These are phyloP conservation scores for Helostoma temminkii DNA, from an alignment of 2,797 vertebrate genomes.

Conservation along the genomic window DNA sequence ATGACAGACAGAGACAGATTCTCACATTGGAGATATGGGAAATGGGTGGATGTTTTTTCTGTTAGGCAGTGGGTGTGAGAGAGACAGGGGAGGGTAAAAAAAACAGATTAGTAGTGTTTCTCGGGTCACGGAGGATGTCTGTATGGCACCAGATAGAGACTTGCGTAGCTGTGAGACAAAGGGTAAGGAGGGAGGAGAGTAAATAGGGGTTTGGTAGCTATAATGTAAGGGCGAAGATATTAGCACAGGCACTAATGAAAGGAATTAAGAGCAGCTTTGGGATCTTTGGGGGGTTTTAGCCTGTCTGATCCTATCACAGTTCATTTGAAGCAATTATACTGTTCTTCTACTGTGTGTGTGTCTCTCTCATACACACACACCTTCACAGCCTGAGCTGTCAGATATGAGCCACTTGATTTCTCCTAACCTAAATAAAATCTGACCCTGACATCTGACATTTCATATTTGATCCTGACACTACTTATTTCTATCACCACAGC, in stretches of 20 bases:
- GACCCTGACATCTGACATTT: slow-evolving; percentile 53
- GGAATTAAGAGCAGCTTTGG: slow-evolving; percentile 59
- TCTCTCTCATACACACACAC: not conserved
- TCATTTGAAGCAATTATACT: slow-evolving; percentile 67
- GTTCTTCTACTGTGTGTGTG: slow-evolving; percentile 27
- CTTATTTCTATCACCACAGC: slow-evolving; percentile 18
- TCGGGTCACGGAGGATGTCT: slow-evolving; percentile 67
- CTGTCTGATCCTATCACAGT: slow-evolving; percentile 69
- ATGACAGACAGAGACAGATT: slow-evolving; percentile 12
- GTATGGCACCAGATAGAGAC: slow-evolving; percentile 59
- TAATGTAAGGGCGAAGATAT: slow-evolving; percentile 47
- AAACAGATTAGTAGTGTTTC: slow-evolving; percentile 60
- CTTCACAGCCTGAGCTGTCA: slow-evolving; percentile 9
- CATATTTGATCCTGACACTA: slow-evolving; percentile 30
- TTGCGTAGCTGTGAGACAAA: not conserved
- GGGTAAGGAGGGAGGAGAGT: slow-evolving; percentile 26
- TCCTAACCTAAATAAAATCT: slow-evolving; percentile 36
- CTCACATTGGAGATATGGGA: slow-evolving; percentile 20
- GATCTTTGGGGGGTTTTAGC: slow-evolving; percentile 56
- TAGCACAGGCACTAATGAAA: slow-evolving; percentile 63
- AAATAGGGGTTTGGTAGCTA: slow-evolving; percentile 34
- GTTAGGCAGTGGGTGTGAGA: slow-evolving; percentile 53
- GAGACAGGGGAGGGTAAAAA: slow-evolving; percentile 27
- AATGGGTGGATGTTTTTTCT: slow-evolving; percentile 51
- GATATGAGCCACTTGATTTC: slow-evolving; percentile 34